phyloP scores from a whole-genome alignment of 2,797 vertebrate species.

The Knipowitschia caucasica region DNA sequence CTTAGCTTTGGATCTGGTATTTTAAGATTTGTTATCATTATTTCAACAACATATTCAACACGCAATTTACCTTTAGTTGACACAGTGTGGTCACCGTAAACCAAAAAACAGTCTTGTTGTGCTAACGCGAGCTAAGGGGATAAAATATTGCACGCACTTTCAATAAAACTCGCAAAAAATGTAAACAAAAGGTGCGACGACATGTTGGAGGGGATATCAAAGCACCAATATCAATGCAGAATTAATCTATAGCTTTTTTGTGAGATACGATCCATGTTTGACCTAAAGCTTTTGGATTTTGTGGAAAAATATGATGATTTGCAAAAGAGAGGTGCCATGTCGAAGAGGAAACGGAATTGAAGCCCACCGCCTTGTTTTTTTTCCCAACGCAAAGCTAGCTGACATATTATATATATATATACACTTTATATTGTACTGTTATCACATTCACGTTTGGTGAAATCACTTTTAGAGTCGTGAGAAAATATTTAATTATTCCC shows the following conservation, averaged over 20 bases:
- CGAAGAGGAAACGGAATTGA: constrained; percentile 54
- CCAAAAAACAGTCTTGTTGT: constrained; percentile 18
- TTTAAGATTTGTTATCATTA: not conserved
- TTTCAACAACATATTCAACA: not conserved
- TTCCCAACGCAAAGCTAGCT: no score
- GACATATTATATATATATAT: no score
- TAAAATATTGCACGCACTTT: constrained; percentile 40
- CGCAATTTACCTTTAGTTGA: not conserved
- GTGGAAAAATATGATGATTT: constrained; percentile 8
- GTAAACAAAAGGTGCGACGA: constrained; percentile 14
- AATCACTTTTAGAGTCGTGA: no score
- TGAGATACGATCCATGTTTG: not conserved
- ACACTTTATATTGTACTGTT: no score
- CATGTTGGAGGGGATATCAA: constrained; percentile 24
- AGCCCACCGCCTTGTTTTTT: not conserved
- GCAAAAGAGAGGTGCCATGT: constrained; percentile 17
- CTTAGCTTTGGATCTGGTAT: not conserved
- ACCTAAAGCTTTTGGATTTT: constrained; percentile 3
- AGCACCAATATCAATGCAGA: not conserved
- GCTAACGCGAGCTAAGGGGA: constrained; percentile 52
- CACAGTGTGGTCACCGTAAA: not conserved
- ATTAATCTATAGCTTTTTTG: not conserved
- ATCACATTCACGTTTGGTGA: no score
- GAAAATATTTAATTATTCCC: no score
- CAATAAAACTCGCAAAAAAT: constrained; percentile 13